These are phyloP conservation scores for Rhopalosiphum nymphaeae DNA, from an alignment of 2,888 invertebrate species.

Conservation along the genomic window DNA sequence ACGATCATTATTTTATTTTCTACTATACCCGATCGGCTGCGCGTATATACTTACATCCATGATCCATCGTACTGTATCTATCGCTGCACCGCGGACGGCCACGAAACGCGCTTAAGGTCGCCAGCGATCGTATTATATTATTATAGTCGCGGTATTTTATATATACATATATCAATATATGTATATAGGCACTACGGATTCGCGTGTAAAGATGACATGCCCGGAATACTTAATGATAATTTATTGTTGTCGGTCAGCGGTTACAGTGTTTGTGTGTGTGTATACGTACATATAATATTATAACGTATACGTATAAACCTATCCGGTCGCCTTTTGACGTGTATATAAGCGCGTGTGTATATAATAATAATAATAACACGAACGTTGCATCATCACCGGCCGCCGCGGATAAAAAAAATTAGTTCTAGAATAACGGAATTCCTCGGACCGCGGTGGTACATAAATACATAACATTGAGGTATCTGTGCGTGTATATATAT, in stretches of 20 bases:
- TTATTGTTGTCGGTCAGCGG: constrained; percentile 60
- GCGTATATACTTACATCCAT: not conserved
- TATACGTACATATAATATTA: not conserved
- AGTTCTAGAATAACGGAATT: constrained; percentile 49
- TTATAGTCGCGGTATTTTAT: not conserved
- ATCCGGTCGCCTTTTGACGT: constrained; percentile 13
- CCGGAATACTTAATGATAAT: constrained; percentile 60
- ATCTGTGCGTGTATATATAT: not conserved
- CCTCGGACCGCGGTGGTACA: not conserved
- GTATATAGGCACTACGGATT: not conserved
- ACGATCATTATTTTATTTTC: constrained; percentile 27
- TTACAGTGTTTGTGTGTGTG: not conserved
- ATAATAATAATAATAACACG: not conserved
- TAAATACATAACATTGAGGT: constrained; percentile 6
- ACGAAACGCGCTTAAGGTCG: constrained; percentile 35
- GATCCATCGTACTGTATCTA: no score
- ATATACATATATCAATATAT: not conserved
- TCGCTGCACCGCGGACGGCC: not conserved
- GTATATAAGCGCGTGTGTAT: not conserved
- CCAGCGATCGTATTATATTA: constrained; percentile 21
- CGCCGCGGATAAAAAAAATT: constrained; percentile 34
- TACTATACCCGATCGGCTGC: not conserved
- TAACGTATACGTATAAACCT: not conserved
- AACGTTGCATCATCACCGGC: not conserved
- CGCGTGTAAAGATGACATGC: constrained; percentile 57